Evolutionary conservation across 2,888 invertebrate species (phyloP).

Genomic region (Cerastis rubricosa): DNA sequence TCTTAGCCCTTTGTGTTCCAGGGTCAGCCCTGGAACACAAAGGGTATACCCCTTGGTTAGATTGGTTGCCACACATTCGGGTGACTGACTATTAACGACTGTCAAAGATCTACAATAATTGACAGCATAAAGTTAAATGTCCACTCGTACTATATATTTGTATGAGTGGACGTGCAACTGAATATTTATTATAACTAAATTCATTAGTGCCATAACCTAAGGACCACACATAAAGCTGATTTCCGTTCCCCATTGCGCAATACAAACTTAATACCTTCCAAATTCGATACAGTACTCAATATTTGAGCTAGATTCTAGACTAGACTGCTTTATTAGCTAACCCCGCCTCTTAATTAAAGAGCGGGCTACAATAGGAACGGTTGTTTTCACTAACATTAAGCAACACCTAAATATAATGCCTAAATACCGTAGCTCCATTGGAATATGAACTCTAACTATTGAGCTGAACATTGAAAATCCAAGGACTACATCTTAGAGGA

Average conservation of each 20-base stretch:
- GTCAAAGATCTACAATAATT: too few species aligned
- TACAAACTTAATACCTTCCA: slow-evolving; percentile 18
- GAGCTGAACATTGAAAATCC: neutral
- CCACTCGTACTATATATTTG: too few species aligned
- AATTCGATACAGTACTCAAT: slow-evolving; percentile 51
- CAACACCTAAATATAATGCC: neutral
- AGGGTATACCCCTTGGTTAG: too few species aligned
- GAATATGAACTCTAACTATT: neutral
- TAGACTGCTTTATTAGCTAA: slow-evolving; percentile 32
- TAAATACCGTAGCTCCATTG: neutral
- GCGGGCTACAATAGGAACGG: slow-evolving; percentile 39
- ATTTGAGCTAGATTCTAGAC: slow-evolving; percentile 33
- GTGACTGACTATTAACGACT: too few species aligned
- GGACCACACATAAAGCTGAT: slow-evolving; percentile 20
- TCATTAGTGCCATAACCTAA: neutral
- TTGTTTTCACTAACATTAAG: neutral
- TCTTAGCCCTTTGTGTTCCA: too few species aligned
- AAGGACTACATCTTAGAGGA: neutral
- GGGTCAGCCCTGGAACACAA: too few species aligned
- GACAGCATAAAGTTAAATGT: too few species aligned
- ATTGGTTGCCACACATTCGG: too few species aligned
- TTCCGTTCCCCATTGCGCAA: slow-evolving; percentile 24
- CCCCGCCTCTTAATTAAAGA: slow-evolving; percentile 52
- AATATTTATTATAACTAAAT: too few species aligned
- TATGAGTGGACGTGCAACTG: too few species aligned